Percentiles rank a stretch among this genome's conserved stretches.
These are phyloP conservation scores for Ardeotis arabs DNA, from an alignment of 2,113 vertebrate species.

Conservation along the genomic window DNA sequence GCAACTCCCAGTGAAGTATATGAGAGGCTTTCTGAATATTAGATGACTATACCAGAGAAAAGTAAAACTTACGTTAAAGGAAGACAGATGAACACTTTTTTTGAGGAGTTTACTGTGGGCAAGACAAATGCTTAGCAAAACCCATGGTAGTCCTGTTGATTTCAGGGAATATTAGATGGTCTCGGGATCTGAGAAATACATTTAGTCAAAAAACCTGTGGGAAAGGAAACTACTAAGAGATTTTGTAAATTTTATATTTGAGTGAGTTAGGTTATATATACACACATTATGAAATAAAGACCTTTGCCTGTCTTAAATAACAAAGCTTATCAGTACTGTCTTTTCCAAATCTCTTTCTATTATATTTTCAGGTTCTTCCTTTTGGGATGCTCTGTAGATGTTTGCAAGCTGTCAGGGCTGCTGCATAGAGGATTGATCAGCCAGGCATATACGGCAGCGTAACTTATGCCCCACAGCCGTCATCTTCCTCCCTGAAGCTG, in stretches of 20 bases:
- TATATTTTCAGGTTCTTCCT: background rate
- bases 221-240: background rate
- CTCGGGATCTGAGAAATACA: background rate
- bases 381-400: background rate
- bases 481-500: background rate
- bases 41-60: background rate
- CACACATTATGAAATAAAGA: background rate
- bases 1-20: background rate
- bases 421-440: background rate
- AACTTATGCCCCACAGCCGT: accelerated
- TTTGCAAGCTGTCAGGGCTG: background rate
- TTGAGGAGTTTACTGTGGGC: background rate
- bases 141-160: background rate
- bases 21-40: background rate
- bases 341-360: background rate
- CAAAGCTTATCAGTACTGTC: background rate
- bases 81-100: background rate
- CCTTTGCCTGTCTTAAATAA: background rate
- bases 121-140: background rate
- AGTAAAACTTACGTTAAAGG: background rate
- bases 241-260: background rate
- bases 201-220: background rate
- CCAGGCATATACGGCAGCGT: background rate
- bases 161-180: background rate
- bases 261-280: background rate